These are phyloP conservation scores for Capricornis sumatraensis DNA, from an alignment of 2,113 vertebrate species.

Conservation along the genomic window DNA sequence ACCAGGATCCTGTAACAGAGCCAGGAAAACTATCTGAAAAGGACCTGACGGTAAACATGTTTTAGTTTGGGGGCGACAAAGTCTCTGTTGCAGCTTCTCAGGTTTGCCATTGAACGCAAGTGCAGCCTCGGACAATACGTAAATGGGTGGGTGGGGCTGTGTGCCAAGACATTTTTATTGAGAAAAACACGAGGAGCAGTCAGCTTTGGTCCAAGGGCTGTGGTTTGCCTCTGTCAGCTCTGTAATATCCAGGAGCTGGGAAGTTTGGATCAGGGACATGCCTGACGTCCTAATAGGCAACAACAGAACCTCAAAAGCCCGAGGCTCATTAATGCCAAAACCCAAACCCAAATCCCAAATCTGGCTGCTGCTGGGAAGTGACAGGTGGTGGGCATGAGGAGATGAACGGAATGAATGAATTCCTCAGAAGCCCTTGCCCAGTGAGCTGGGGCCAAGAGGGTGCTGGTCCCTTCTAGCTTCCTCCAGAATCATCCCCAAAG, in stretches of 20 bases:
- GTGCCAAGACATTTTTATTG: not conserved
- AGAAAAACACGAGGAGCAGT: not conserved
- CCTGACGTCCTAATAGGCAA: not conserved
- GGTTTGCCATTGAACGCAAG: not conserved
- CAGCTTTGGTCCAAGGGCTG: not conserved
- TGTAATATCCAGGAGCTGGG: not conserved
- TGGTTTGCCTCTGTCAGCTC: not conserved
- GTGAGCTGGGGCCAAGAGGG: not conserved
- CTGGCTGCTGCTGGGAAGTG: not conserved
- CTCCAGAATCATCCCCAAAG: not conserved
- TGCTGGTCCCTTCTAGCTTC: not conserved
- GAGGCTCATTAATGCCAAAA: not conserved
- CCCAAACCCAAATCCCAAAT: not conserved
- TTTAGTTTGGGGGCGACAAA: fast-evolving
- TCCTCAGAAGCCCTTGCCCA: not conserved
- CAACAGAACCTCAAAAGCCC: not conserved
- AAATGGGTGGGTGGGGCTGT: not conserved
- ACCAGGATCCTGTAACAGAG: not conserved
- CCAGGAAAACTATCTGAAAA: not conserved
- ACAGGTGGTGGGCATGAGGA: not conserved
- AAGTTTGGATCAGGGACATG: not conserved
- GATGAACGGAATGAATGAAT: not conserved
- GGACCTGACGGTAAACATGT: not conserved
- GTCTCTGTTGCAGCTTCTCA: not conserved
- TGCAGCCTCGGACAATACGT: not conserved